These are phyloP conservation scores for Sinodicranocentrus sp. DNA, from an alignment of 2,888 invertebrate genomes.

Conservation along the genomic window DNA sequence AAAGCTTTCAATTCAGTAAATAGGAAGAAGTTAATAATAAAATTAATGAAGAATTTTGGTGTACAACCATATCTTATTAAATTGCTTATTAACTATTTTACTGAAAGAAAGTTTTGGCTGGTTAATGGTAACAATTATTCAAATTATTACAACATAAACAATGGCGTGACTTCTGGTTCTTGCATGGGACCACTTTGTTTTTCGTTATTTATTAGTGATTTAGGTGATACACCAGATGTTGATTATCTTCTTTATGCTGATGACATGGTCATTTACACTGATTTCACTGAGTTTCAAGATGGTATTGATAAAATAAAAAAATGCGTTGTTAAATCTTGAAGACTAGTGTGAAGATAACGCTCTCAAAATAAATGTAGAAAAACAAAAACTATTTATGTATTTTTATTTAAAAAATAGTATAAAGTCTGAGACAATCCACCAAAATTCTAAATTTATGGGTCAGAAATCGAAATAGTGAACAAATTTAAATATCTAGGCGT, in stretches of 20 bases:
- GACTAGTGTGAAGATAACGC: conserved; percentile 36
- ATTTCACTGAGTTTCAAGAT: background rate
- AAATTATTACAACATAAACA: conserved; percentile 20
- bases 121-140: conserved; percentile 34
- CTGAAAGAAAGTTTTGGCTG: conserved; percentile 27
- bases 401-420: conserved; percentile 6
- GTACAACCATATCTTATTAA: conserved; percentile 40
- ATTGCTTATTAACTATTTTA: conserved; percentile 34
- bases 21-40: conserved; percentile 11
- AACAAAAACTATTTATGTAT: conserved; percentile 53
- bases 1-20: conserved; percentile 56
- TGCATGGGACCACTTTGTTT: conserved; percentile 11
- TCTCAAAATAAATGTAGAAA: conserved; percentile 37
- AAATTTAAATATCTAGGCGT: conserved; percentile 47
- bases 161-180: conserved; percentile 39
- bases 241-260: conserved; percentile 38
- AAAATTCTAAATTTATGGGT: no score
- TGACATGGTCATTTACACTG: conserved; percentile 32
- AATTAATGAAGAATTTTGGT: conserved; percentile 28
- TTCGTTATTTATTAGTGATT: conserved; percentile 23
- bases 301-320: background rate
- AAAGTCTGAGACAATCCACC: no score
- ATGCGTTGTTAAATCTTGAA: conserved; percentile 1
- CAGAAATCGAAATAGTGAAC: conserved; percentile 32
- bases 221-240: background rate